Conservation (phyloP, 2,888 invertebrate species). For the Stenurella melanura region DNA sequence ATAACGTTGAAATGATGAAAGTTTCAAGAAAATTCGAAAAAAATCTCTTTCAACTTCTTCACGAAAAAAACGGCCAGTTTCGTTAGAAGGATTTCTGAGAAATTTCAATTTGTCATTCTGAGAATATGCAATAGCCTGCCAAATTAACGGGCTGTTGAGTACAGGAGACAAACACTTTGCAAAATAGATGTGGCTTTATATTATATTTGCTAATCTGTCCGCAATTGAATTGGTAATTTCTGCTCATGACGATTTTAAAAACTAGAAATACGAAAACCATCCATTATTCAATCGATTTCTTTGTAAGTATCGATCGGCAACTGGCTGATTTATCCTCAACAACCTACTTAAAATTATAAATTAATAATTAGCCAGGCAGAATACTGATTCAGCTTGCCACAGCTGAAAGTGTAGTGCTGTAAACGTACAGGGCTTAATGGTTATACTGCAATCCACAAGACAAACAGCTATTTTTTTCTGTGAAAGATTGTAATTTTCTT, state of each 20-base stretch:
- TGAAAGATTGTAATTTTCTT: too few relatives aligned
- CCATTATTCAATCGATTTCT: conserved; percentile 16
- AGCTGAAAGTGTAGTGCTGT: not conserved
- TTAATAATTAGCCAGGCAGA: conserved; percentile 20
- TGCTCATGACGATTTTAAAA: conserved; percentile 9
- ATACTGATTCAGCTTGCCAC: not conserved
- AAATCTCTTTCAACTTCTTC: conserved; percentile 30
- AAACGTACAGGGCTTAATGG: too few relatives aligned
- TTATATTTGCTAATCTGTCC: conserved; percentile 16
- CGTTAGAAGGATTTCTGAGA: conserved; percentile 22
- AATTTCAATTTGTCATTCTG: conserved; percentile 35
- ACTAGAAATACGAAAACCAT: conserved; percentile 12
- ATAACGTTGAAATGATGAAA: conserved; percentile 10
- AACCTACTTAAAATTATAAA: conserved; percentile 10
- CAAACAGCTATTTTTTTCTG: too few relatives aligned
- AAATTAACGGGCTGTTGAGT: conserved; percentile 24
- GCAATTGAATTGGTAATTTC: conserved; percentile 16
- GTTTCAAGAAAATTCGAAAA: conserved; percentile 2
- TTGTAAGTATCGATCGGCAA: conserved; percentile 5
- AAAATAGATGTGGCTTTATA: conserved; percentile 17
- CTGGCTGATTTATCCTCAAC: conserved; percentile 10
- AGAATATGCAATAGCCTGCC: conserved; percentile 27
- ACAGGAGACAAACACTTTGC: conserved; percentile 7
- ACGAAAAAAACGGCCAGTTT: conserved; percentile 10
- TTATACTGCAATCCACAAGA: too few relatives aligned